Base-by-base conservation (phyloP, 2,888 invertebrate genomes). In the Stenchaetothrips biformis region DNA sequence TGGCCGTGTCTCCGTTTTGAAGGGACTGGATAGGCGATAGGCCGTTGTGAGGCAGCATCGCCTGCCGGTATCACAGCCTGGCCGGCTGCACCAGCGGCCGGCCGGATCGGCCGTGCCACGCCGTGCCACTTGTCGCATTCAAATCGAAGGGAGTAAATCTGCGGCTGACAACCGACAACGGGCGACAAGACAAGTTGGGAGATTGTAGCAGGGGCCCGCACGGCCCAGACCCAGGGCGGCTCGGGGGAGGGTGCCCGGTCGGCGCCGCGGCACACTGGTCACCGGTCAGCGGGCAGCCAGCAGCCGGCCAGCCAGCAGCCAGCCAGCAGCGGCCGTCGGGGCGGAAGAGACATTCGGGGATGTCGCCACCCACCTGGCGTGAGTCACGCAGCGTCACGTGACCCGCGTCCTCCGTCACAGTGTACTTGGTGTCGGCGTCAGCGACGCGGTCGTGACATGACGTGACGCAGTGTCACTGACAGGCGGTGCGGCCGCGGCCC, bases 81-180 rank as follows among this genome's bases (percentile, higher is more conserved):
- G 13, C 16, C 1, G 53, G 16, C 53, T 3, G 16, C n/a, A n/a
- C n/a, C n/a, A 16, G 2, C 53, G 16, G 13, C 53, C 53, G 53
- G 67, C 67, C 67, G 7, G 53, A 11, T 7, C n/a, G 2, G 67
- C 67, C 67, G 25, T 8, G 25, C 67, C 25, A 7, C 59, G 13
- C 59, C 59, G 59, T 13, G 37, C 37, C 59, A 18, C 67, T 74
- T 74, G 67, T 74, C 67, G 67, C 67, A 74, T 74, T 74, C 67
- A 74, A 74, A 74, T 74, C 67, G 67, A 74, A 74, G 67, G 67
- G 67, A 74, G 67, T 74, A 74, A 74, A 74, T 74, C 67, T 74
- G 25, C 67, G 67, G 21, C 7, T 74, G 67, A 74, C 67, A 74
- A 74, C 67, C 67, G 67, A 74, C 67, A 74, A 74, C 67, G 25